Conservation (phyloP, 2,113 vertebrate species). For the Rhipidura dahli region DNA sequence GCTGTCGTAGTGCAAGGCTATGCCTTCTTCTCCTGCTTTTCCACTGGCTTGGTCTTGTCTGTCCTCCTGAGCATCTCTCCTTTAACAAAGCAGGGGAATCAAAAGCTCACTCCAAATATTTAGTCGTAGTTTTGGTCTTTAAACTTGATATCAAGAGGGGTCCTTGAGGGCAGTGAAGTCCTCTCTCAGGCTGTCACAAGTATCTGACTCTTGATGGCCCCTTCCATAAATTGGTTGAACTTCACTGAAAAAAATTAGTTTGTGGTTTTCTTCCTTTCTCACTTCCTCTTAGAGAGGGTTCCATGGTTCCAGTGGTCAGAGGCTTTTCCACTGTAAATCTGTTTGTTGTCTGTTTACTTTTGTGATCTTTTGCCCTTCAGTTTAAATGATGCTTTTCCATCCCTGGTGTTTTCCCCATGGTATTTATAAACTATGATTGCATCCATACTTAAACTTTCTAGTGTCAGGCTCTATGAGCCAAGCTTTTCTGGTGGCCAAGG, state of each 20-base stretch:
- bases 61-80: background rate
- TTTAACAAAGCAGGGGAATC: background rate
- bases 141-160: background rate
- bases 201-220: background rate
- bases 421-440: background rate
- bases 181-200: background rate
- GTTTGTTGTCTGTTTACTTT: background rate
- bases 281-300: background rate
- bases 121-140: background rate
- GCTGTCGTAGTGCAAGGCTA: fast-evolving
- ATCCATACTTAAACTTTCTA: background rate
- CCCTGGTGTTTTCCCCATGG: background rate
- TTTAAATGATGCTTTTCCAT: background rate
- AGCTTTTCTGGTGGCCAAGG: background rate
- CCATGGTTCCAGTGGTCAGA: background rate
- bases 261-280: background rate
- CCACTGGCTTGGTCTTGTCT: background rate
- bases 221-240: background rate
- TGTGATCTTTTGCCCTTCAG: background rate
- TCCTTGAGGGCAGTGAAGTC: background rate
- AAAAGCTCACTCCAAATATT: background rate
- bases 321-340: background rate
- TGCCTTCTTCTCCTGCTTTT: background rate
- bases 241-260: background rate
- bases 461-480: background rate